Evolutionary conservation across 2,113 vertebrate species (phyloP), one percentile per base, ranked within the genome.

Genomic region (Gambusia holbrooki): DNA sequence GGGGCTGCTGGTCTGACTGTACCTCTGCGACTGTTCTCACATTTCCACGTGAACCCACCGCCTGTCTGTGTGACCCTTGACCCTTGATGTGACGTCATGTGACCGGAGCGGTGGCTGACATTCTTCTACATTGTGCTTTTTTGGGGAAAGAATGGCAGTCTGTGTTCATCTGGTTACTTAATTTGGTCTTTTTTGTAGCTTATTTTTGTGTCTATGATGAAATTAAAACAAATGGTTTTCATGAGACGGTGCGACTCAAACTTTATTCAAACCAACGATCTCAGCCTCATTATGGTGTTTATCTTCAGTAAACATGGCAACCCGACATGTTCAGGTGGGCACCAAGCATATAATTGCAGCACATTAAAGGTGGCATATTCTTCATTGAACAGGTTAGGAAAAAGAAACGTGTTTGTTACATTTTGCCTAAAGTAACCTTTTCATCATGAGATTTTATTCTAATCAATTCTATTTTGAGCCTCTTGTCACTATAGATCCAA

Each of bases 171-270:
- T 69, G 84, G 88, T 93, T 87, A 79, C 72, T 84, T 90, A 66
- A 92, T 88, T 92, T 87, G 83, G 82, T 90, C 85, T 91, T 92
- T 93, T 90, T 89, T 94, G 40, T 42, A 92, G 92, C 89, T 93
- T 94, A 90, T 93, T 93, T 94, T 93, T 93, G 89, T 94, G 91
- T 93, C 91, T 70, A 81, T 89, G 90, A 93, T 83, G 54, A 88
- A 93, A 94, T 92, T 87, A 94, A 92, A 88, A 88, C 82, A 87
- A 77, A 84, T 89, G 86, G 89, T 93, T 94, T 90, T 92, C 87
- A 89, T 48, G 74, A 85, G 0, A 70, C 58, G 42, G 88, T 22
- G 29, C 37, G 61, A 28, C 28, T 64, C 58, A 60, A 58, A 60
- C 5, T 62, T 5, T 19, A 30, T 33, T 32, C 19, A 37, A 65